Base-by-base conservation (phyloP, 2,888 invertebrate genomes). In the Neelides folsomi region DNA sequence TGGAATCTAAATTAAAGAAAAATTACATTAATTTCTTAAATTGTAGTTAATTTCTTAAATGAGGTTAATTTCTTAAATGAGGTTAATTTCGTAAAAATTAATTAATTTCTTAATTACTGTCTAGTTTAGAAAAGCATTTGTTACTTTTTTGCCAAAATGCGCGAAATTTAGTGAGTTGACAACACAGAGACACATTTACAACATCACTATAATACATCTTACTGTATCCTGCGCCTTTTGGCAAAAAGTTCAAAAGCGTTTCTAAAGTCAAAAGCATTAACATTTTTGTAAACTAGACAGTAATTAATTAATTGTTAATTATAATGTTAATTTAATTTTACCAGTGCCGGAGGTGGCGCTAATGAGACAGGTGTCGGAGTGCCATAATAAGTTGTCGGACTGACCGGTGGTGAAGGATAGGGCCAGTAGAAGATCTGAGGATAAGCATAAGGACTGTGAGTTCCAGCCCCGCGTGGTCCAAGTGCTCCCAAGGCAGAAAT, bases 391-490 rank as follows among this genome's bases (percentile, higher is more conserved):
- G 82, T 85, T 38, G 89, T 89, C 1, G 92, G 92, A 41, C 90
- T 90, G 15, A 92, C 89, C 0, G 92, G 92, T 38, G 92, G 92
- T 66, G 89, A 89, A 44, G 92, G 90, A 73, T 92, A 92, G 0
- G 86, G 84, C 90, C 90, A 93, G 75, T 90, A 90, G 65, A 90
- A 81, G 40, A 78, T 73, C 5, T 76, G 75, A 34, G 72, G 70
- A 56, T 66, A 68, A 6, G 57, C 56, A 52, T 60, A 60, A 4
- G 59, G 57, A 13, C 53, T 44, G 15, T 63, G 63, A 27, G 43
- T 37, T 12, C 62, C 57, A 10, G 68, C 64, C 13, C 64, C 59
- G 16, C 65, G 59, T 18, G 63, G 66, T 3, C 67, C 66, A 42
- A 66, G 56, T 2, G 67, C 65, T 13, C 67, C 63, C 20, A 67